Evolutionary conservation across 2,888 invertebrate genomes (phyloP), one percentile per base, ranked within the genome.

Genomic region (Anoplius nigerrimus): DNA sequence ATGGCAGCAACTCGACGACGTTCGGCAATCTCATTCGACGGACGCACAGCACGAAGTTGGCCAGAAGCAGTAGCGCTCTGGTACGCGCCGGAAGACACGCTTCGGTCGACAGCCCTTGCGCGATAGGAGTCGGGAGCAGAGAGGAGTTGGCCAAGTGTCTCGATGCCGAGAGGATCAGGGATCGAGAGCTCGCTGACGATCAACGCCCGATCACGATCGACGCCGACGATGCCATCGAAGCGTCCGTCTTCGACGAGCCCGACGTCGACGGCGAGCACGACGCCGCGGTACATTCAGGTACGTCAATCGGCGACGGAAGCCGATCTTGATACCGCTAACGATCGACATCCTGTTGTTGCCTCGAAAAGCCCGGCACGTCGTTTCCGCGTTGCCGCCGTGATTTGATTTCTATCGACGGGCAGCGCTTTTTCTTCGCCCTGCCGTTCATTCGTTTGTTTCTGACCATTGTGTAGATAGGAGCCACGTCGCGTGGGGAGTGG

Each of bases 1-100:
- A 90, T 74, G 90, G 88, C 11, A 69, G 51, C 46, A 78, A 82
- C 18, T 78, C 79, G 4, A 78, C 82, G 20, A 80, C 79, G 5
- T 82, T 87, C 20, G 81, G 84, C 11, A 86, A 85, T 74, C 77
- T 94, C 72, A 94, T 94, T 80, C 90, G 94, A 13, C 90, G 94
- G 65, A 93, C 94, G 4, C 92, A 94, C 81, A 94, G 94, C 76
- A 94, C 94, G 0, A 94, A 94, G 85, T 85, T 94, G 56, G 92
- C 93, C 0, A 90, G 94, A 68, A 94, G 93, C 79, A 82, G 86
- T 11, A 64, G 87, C 64, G 82, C 84, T 21, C 18, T 34, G 16
- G 16, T 42, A 16, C 84, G 84, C 62, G 66, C 80, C n/a, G 79
- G 69, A 42, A 80, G 81, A 56, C 85, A 86, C 62, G 82, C 78